Percentiles rank a stretch among this genome's conserved stretches.
Evolutionary conservation across 2,888 invertebrate genomes (phyloP).

Genomic region (Ichneumoninae sp.): DNA sequence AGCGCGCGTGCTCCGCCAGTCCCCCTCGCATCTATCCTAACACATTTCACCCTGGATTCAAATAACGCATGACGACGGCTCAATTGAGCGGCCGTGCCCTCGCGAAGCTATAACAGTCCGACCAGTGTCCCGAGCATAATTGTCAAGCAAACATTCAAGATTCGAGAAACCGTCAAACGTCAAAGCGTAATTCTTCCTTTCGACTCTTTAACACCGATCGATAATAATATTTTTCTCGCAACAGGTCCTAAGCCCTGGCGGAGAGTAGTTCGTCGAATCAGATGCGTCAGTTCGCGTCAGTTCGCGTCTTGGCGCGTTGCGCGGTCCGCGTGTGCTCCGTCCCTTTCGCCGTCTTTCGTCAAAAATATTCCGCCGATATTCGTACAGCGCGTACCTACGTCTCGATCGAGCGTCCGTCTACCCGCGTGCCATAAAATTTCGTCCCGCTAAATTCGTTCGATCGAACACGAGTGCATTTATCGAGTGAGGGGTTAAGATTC

Average conservation of each 20-base stretch:
- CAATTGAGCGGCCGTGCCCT: neutral
- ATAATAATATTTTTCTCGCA: neutral
- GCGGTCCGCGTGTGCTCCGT: neutral
- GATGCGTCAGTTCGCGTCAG: constrained; percentile 2
- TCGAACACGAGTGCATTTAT: neutral
- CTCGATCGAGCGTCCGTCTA: neutral
- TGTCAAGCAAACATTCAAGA: neutral
- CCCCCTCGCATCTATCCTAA: too few species aligned
- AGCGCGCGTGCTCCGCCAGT: neutral
- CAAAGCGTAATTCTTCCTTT: neutral
- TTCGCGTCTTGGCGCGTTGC: constrained; percentile 1
- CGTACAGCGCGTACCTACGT: neutral
- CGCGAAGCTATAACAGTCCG: neutral
- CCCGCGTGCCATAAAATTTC: neutral
- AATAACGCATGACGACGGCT: too few species aligned
- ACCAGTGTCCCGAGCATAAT: neutral
- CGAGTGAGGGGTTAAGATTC: neutral
- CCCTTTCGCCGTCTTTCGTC: neutral
- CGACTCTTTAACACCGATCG: neutral
- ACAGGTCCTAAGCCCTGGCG: neutral
- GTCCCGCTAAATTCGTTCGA: neutral
- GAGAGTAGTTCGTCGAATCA: neutral
- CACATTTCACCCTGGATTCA: too few species aligned
- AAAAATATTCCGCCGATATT: neutral
- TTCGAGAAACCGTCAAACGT: neutral